phyloP scores from a whole-genome alignment of 2,113 vertebrate species.

The Sylvia atricapilla region DNA sequence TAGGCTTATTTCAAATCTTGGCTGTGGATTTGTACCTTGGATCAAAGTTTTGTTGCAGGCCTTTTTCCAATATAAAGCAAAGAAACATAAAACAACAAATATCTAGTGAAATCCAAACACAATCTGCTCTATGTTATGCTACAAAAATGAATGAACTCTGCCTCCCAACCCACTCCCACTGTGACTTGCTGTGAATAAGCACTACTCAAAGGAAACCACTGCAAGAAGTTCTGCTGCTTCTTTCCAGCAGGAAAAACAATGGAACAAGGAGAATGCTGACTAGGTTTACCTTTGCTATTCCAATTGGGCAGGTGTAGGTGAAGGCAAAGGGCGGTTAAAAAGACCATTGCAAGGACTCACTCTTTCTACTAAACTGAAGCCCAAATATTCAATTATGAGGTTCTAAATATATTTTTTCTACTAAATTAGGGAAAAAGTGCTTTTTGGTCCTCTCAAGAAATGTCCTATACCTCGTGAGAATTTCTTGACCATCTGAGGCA shows the following conservation, averaged over 20 bases:
- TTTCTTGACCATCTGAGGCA: background rate
- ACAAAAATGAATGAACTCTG: constrained; percentile 61
- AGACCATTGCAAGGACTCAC: background rate
- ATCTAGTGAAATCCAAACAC: constrained; percentile 58
- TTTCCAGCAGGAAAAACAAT: constrained; percentile 17
- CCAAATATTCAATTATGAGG: background rate
- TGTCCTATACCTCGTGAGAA: background rate
- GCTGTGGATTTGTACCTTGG: constrained; percentile 57
- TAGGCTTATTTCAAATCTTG: constrained; percentile 46
- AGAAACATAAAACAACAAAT: constrained; percentile 55
- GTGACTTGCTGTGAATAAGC: constrained; percentile 56
- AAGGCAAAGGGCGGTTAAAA: background rate
- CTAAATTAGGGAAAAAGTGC: background rate
- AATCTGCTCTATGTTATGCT: constrained; percentile 49
- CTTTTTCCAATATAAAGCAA: constrained; percentile 56
- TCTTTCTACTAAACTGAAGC: background rate
- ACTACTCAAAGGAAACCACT: background rate
- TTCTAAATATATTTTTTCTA: background rate
- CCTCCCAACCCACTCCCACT: constrained; percentile 66
- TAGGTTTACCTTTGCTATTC: background rate
- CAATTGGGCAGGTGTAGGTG: background rate
- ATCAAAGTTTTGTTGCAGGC: constrained; percentile 52
- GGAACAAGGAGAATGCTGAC: background rate
- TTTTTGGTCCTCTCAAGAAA: background rate
- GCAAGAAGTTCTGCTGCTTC: background rate